A percentile compares a stretch with the other conserved stretches of the same genome.
These are phyloP conservation scores for Agapornis roseicollis DNA, from an alignment of 2,113 vertebrate species.

Conservation along the genomic window DNA sequence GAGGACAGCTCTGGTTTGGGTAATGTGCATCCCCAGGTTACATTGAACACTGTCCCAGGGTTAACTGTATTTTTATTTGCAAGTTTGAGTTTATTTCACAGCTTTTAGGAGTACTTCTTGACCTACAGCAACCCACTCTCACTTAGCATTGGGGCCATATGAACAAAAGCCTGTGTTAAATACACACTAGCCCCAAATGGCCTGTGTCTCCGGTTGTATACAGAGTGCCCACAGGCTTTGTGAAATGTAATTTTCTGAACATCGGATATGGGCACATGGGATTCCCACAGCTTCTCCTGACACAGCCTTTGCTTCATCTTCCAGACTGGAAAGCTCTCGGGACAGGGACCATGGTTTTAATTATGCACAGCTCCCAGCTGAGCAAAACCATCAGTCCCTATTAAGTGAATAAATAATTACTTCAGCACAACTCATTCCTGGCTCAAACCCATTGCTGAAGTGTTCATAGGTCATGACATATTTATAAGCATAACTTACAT, in stretches of 20 bases:
- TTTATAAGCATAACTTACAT: constrained; percentile 36
- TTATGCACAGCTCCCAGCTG: constrained; percentile 55
- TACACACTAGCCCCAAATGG: background rate
- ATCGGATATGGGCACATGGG: background rate
- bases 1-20: background rate
- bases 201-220: background rate
- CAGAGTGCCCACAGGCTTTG: background rate
- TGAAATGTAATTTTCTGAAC: background rate
- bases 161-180: background rate
- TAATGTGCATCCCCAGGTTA: background rate
- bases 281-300: constrained; percentile 8
- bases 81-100: background rate
- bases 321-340: constrained; percentile 39
- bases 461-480: background rate
- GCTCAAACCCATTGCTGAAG: constrained; percentile 32
- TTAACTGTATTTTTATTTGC: background rate
- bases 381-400: constrained; percentile 40
- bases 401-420: constrained; percentile 66
- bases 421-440: constrained; percentile 42
- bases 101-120: background rate
- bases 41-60: background rate
- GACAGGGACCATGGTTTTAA: constrained; percentile 52
- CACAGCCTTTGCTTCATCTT: constrained; percentile 22
- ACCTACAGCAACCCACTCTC: background rate
- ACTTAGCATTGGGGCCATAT: accelerated